These are phyloP conservation scores for Spodoptera frugiperda DNA, from an alignment of 1,140 invertebrate species.

Conservation along the genomic window DNA sequence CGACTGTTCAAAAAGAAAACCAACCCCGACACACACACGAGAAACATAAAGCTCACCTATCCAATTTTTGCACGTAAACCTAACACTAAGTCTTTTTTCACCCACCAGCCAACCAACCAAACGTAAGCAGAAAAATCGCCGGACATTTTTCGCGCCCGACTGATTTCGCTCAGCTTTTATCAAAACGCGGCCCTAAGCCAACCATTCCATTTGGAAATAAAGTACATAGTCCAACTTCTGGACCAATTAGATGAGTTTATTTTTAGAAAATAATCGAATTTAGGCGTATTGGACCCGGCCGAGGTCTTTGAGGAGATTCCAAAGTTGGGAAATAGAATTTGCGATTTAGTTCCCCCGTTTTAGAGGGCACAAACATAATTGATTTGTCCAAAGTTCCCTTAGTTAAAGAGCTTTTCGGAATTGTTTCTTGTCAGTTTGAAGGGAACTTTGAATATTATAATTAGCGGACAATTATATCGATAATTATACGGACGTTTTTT, in stretches of 20 bases:
- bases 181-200: no score
- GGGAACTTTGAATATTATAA: background rate
- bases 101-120: no score
- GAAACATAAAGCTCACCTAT: no score
- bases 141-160: no score
- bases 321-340: constrained; percentile 3
- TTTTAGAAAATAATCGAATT: constrained; percentile 29
- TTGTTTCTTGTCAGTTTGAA: constrained; percentile 12
- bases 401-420: background rate
- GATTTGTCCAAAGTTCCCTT: constrained; percentile 9
- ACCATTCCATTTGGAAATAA: background rate
- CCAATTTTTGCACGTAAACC: no score
- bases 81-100: no score
- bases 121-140: no score
- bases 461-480: constrained; percentile 5
- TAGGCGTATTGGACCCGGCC: background rate
- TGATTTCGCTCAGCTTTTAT: no score
- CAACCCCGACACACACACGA: no score
- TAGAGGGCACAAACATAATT: background rate
- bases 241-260: constrained; percentile 3
- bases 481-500: background rate
- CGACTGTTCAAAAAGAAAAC: no score
- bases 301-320: constrained; percentile 1
- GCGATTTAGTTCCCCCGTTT: constrained; percentile 3
- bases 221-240: background rate